Evolutionary conservation across 2,888 invertebrate genomes (phyloP).

Genomic region (Acleris laterana): DNA sequence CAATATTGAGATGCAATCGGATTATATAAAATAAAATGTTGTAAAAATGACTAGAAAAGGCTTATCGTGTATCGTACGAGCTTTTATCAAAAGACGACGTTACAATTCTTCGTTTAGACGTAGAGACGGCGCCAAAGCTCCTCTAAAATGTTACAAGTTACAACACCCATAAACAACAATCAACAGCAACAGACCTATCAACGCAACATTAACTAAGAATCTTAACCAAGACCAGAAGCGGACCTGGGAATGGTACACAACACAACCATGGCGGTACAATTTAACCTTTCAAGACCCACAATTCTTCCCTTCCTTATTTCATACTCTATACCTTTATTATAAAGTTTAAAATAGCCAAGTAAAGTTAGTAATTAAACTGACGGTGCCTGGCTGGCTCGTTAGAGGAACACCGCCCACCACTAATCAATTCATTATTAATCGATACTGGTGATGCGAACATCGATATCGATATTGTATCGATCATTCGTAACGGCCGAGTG

Average conservation of each 20-base stretch:
- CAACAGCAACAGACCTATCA: neutral
- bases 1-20: too few species aligned
- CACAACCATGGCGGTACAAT: conserved; percentile 27
- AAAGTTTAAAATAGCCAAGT: conserved; percentile 8
- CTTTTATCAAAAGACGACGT: too few species aligned
- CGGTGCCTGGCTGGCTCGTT: conserved; percentile 33
- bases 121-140: too few species aligned
- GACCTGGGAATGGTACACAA: conserved; percentile 19
- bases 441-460: conserved; percentile 35
- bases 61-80: too few species aligned
- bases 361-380: conserved; percentile 30
- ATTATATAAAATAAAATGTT: too few species aligned
- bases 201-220: neutral
- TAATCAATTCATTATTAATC: conserved; percentile 39
- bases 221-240: conserved; percentile 33
- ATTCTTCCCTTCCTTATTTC: neutral
- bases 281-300: conserved; percentile 24
- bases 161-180: neutral
- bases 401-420: conserved; percentile 33
- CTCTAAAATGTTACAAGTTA: too few species aligned
- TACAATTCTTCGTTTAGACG: too few species aligned
- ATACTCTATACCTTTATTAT: neutral
- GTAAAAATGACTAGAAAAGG: too few species aligned
- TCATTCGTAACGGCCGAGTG: conserved; percentile 33
- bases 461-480: conserved; percentile 33